Evolutionary conservation across 2,888 invertebrate species (phyloP).

Genomic region (Amblyjoppa fuscipennis): DNA sequence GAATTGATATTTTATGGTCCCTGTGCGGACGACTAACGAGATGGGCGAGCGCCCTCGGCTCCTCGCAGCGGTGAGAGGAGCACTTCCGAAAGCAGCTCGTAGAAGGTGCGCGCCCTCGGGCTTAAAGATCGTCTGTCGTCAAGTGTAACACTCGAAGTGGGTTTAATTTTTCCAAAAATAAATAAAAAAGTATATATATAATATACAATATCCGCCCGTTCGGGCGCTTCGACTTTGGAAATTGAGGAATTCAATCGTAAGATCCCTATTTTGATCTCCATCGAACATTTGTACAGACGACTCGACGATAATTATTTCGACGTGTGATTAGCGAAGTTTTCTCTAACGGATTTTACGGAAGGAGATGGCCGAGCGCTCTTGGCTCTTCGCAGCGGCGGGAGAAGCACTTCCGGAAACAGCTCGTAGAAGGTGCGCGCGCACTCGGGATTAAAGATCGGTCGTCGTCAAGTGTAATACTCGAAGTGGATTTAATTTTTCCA

Average conservation of each 20-base stretch:
- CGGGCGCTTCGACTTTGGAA: neutral
- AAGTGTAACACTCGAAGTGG: conserved; percentile 1
- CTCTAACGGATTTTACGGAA: conserved; percentile 90
- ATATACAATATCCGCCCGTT: conserved; percentile 52
- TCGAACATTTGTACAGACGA: conserved; percentile 5
- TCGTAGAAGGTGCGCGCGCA: neutral
- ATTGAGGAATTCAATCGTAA: neutral
- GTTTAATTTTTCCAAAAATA: conserved; percentile 15
- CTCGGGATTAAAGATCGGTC: neutral
- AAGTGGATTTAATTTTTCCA: conserved; percentile 17
- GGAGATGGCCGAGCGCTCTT: neutral
- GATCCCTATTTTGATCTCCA: neutral
- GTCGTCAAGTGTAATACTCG: neutral
- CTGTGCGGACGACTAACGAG: conserved; percentile 86
- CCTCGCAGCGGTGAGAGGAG: neutral
- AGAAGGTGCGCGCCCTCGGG: neutral
- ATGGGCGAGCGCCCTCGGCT: neutral
- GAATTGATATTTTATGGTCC: conserved; percentile 98
- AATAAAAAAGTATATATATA: conserved; percentile 45
- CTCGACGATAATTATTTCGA: neutral
- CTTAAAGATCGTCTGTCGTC: neutral
- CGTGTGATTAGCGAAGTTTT: neutral
- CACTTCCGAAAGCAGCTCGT: conserved; percentile 10
- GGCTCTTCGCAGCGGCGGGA: neutral
- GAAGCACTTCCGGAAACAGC: neutral